Conservation (phyloP, 2,888 invertebrate species). For the Cynaeus angustus region DNA sequence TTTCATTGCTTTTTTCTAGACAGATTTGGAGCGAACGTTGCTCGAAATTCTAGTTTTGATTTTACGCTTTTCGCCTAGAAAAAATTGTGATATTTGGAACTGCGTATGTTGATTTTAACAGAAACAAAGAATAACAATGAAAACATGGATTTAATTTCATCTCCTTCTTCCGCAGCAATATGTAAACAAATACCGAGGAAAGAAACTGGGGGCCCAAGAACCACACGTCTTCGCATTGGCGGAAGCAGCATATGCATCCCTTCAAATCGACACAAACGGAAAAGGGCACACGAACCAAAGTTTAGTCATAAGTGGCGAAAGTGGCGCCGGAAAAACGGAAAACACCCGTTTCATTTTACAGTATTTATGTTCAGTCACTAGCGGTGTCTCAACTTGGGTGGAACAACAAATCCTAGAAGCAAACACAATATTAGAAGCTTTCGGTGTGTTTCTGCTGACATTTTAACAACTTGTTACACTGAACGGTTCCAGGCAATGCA, state of each 20-base stretch:
- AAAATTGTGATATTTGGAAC: too few relatives aligned
- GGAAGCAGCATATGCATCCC: slow-evolving; percentile 88
- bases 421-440: slow-evolving; percentile 93
- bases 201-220: slow-evolving; percentile 86
- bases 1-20: not conserved
- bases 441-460: slow-evolving; percentile 75
- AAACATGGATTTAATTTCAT: too few relatives aligned
- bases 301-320: slow-evolving; percentile 93
- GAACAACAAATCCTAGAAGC: slow-evolving; percentile 96
- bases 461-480: slow-evolving; percentile 15
- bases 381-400: slow-evolving; percentile 91
- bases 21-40: too few relatives aligned
- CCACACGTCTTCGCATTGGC: slow-evolving; percentile 95
- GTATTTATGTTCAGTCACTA: slow-evolving; percentile 90
- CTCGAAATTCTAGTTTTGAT: too few relatives aligned
- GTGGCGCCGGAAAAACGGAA: slow-evolving; percentile 95
- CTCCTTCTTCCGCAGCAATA: slow-evolving; percentile 76
- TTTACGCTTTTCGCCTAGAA: too few relatives aligned
- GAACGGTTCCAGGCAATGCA: slow-evolving; percentile 83
- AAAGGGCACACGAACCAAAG: slow-evolving; percentile 78
- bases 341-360: slow-evolving; percentile 94
- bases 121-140: too few relatives aligned
- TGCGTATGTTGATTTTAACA: too few relatives aligned
- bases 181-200: slow-evolving; percentile 87
- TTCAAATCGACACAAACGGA: slow-evolving; percentile 73